Conservation (phyloP, 2,888 invertebrate genomes). For the Chaitophorus viminalis region DNA sequence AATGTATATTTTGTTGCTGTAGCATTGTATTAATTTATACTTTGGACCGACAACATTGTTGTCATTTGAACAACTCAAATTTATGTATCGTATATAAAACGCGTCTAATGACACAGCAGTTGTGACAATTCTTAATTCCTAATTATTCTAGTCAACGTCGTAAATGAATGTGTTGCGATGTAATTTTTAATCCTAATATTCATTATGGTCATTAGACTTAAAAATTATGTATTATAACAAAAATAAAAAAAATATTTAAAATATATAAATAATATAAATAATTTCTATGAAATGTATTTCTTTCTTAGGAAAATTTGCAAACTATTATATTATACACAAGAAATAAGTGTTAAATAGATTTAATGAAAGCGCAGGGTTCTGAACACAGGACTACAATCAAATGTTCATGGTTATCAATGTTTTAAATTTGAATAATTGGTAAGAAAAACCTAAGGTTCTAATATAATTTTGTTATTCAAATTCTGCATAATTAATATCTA, state of each 20-base stretch:
- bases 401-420: too few species aligned
- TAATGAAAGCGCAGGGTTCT: too few species aligned
- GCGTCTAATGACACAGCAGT: slow-evolving; percentile 25
- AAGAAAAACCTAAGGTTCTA: too few species aligned
- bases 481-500: too few species aligned
- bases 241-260: slow-evolving; percentile 26
- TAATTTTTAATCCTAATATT: slow-evolving; percentile 60
- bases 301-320: background rate
- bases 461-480: too few species aligned
- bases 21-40: slow-evolving; percentile 52
- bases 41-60: slow-evolving; percentile 38
- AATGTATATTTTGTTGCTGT: slow-evolving; percentile 47
- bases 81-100: slow-evolving; percentile 43
- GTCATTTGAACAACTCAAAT: slow-evolving; percentile 48
- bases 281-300: background rate
- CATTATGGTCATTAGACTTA: slow-evolving; percentile 57
- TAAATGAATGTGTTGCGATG: slow-evolving; percentile 54
- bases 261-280: slow-evolving; percentile 29
- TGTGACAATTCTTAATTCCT: slow-evolving; percentile 59
- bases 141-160: slow-evolving; percentile 60
- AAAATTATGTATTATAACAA: slow-evolving; percentile 57
- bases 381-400: too few species aligned
- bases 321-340: too few species aligned
- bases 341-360: too few species aligned
- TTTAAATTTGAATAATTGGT: too few species aligned